phyloP scores from a whole-genome alignment of 2,888 invertebrate genomes.

The Eretmocerus hayati region DNA sequence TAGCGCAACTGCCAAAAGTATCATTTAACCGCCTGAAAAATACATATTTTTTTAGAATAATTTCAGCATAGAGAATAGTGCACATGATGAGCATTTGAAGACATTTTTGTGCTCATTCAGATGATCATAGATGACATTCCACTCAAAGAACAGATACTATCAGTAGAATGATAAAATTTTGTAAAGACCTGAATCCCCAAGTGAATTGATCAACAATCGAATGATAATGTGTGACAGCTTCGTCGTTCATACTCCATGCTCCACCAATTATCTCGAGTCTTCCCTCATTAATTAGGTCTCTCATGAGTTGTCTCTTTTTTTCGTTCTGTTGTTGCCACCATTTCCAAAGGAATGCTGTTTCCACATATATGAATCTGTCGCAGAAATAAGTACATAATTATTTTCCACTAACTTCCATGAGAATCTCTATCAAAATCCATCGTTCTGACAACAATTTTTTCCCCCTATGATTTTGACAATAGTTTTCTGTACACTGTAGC shows the following conservation, averaged over 20 bases:
- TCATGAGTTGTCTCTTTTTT: constrained; percentile 47
- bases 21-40: constrained; percentile 51
- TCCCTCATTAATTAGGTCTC: constrained; percentile 62
- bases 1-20: constrained; percentile 65
- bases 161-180: too few relatives aligned
- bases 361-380: constrained; percentile 68
- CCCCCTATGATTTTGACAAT: too few relatives aligned
- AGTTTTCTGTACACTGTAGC: too few relatives aligned
- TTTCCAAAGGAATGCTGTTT: constrained; percentile 78
- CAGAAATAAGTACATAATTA: too few relatives aligned
- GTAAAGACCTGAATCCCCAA: constrained; percentile 61
- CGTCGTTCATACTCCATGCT: constrained; percentile 83
- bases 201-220: constrained; percentile 70
- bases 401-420: too few relatives aligned
- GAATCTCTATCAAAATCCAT: too few relatives aligned
- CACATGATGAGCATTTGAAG: too few relatives aligned
- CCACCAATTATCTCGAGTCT: constrained; percentile 72
- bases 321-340: constrained; percentile 67
- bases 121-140: too few relatives aligned
- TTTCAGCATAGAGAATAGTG: background rate
- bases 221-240: constrained; percentile 64
- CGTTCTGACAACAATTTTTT: too few relatives aligned
- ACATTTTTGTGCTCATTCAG: too few relatives aligned
- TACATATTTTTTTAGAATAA: too few relatives aligned
- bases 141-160: too few relatives aligned